Base-by-base conservation (phyloP, 2,888 invertebrate genomes). In the Cheiracanthium punctorium region DNA sequence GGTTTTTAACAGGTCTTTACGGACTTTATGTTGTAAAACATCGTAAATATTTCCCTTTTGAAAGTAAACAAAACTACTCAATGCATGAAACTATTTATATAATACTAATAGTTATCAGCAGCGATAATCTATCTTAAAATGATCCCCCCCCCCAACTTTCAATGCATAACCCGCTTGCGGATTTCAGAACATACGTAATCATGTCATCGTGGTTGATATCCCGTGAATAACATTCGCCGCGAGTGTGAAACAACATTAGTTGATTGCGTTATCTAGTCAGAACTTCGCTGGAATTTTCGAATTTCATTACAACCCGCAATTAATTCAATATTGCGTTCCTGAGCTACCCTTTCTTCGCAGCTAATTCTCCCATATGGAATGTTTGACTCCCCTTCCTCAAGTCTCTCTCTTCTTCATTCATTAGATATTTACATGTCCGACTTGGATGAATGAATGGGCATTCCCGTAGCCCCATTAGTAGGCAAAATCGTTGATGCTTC, bases 261-360 rank as follows among this genome's bases (percentile, higher is more conserved):
- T 80, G 71, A 80, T 80, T 80, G 43, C 79, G n/a, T 33, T 37
- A 64, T 33, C 41, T 41, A 58, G 58, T 12, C 17, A 28, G 29
- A 20, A 71, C 79, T 64, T 58, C 33, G 37, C 58, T 80, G 72
- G 80, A 80, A 72, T 80, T 80, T 80, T 52, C 69, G 74, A 81
- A 74, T 81, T 81, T 73, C 80, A 74, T 81, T 81, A 67, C 14
- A 37, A 20, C 0, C 30, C 28, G 52, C 74, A 81, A 81, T 81
- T 81, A 67, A 81, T 74, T 81, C 67, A 65, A 58, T 80, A 80
- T 80, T 64, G 80, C 71, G 70, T 33, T 24, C 70, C 48, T 76
- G 29, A 77, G 30, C 52, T n/a, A 30, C n/a, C 67, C 43, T 65
- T 28, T 41, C 37, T 37, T 8, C 37, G 32, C 29, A 37, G 43